A percentile compares a stretch with the other conserved stretches of the same genome.
Conservation (phyloP, 1,140 invertebrate genomes). For the Caenorhabditis brenneri region DNA sequence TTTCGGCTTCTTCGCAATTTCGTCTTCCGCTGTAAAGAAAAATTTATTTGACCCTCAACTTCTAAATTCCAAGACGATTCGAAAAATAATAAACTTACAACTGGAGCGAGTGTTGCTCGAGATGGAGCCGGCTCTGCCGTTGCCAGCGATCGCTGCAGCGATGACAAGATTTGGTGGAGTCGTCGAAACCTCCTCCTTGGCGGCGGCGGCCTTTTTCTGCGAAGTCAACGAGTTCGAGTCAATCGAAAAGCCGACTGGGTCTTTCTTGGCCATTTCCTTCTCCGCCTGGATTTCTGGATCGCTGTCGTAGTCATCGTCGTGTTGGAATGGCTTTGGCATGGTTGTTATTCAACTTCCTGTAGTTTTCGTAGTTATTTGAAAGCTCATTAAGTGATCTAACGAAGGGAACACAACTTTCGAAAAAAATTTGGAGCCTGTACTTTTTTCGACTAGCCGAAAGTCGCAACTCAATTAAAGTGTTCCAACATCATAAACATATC, state of each 20-base stretch:
- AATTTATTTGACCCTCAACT: too few relatives aligned
- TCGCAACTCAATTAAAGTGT: too few relatives aligned
- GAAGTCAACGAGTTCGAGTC: not conserved
- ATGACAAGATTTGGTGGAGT: constrained; percentile 22
- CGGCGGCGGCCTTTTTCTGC: not conserved
- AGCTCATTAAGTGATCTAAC: too few relatives aligned
- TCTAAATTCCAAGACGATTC: not conserved
- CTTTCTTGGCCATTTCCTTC: constrained; percentile 28
- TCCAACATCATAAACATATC: too few relatives aligned
- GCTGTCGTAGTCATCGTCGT: not conserved
- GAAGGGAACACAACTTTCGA: too few relatives aligned
- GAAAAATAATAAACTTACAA: not conserved
- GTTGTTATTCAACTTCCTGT: not conserved
- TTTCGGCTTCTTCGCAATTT: not conserved
- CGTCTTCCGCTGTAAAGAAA: not conserved
- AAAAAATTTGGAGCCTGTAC: too few relatives aligned
- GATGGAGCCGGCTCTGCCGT: not conserved
- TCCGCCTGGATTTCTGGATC: constrained; percentile 15
- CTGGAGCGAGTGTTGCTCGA: not conserved
- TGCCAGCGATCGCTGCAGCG: not conserved
- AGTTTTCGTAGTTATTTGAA: too few relatives aligned
- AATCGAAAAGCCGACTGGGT: not conserved
- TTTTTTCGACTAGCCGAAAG: too few relatives aligned
- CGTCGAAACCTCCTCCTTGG: not conserved
- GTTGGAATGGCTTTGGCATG: constrained; percentile 11